A percentile compares a stretch with the other conserved stretches of the same genome.
These are phyloP conservation scores for Austrolebias charrua DNA, from an alignment of 2,797 vertebrate species.

Conservation along the genomic window DNA sequence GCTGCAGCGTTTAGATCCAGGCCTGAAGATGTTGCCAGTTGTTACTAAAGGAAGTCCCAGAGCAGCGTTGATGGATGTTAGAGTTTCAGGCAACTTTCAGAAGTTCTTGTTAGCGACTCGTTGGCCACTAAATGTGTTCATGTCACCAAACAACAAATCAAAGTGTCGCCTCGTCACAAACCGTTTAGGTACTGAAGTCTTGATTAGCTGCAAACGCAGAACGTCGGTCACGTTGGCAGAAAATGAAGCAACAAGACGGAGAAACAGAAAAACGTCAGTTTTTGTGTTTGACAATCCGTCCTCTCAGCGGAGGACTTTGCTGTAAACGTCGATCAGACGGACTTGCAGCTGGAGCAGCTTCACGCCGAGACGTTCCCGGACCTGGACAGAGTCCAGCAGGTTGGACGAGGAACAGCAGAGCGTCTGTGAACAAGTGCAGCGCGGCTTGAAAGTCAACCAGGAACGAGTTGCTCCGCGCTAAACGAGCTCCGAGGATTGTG, in stretches of 20 bases:
- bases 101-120: no score
- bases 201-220: constrained; percentile 1
- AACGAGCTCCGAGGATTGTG: constrained; percentile 58
- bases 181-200: not conserved
- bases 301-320: constrained; percentile 58
- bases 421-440: constrained; percentile 55
- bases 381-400: constrained; percentile 52
- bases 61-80: no score
- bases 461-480: constrained; percentile 52
- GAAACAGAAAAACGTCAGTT: constrained; percentile 22
- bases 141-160: no score
- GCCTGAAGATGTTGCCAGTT: no score
- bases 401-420: constrained; percentile 44
- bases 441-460: constrained; percentile 41
- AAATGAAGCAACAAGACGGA: constrained; percentile 13
- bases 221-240: constrained; percentile 2
- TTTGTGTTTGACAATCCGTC: constrained; percentile 59
- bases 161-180: no score
- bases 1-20: no score
- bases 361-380: constrained; percentile 25
- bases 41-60: no score
- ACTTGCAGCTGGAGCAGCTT: constrained; percentile 35
- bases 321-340: constrained; percentile 64
- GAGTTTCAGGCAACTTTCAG: no score
- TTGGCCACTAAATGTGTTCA: no score